Evolutionary conservation across 2,113 vertebrate species (phyloP).

Genomic region (Engystomops pustulosus): DNA sequence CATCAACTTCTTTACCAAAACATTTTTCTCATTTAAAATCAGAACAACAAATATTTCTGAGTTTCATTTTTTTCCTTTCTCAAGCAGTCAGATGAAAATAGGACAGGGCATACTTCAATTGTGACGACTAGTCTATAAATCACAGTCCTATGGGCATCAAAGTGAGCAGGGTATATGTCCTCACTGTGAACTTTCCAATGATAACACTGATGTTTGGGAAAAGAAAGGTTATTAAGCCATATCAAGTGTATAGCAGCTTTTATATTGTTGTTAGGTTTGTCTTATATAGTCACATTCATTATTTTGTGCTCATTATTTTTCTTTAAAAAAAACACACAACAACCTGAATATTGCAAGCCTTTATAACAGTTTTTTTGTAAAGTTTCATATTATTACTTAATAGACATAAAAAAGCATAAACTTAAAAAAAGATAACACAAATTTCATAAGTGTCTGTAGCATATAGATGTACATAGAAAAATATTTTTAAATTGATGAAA

Average conservation of each 20-base stretch:
- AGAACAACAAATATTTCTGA: conserved; percentile 12
- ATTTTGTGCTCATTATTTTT: neutral
- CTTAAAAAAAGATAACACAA: too few species aligned
- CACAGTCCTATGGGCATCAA: conserved; percentile 36
- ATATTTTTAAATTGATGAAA: too few species aligned
- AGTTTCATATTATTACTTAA: too few species aligned
- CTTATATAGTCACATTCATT: neutral
- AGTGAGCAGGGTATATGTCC: conserved; percentile 35
- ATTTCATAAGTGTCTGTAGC: too few species aligned
- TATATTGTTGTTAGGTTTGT: conserved; percentile 20
- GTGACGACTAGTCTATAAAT: conserved; percentile 51
- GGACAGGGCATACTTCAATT: neutral
- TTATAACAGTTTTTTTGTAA: too few species aligned
- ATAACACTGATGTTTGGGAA: conserved; percentile 52
- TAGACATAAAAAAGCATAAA: too few species aligned
- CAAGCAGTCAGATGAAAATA: conserved; percentile 25
- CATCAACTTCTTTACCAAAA: neutral
- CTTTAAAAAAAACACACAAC: too few species aligned
- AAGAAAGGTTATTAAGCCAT: conserved; percentile 30
- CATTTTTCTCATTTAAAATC: neutral
- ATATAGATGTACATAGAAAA: too few species aligned
- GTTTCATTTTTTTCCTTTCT: conserved; percentile 12
- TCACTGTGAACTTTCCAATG: conserved; percentile 35
- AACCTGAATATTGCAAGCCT: too few species aligned
- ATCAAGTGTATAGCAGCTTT: neutral